Evolutionary conservation across 2,888 invertebrate genomes (phyloP), one percentile per base, ranked within the genome.

Genomic region (Diadromus collaris): DNA sequence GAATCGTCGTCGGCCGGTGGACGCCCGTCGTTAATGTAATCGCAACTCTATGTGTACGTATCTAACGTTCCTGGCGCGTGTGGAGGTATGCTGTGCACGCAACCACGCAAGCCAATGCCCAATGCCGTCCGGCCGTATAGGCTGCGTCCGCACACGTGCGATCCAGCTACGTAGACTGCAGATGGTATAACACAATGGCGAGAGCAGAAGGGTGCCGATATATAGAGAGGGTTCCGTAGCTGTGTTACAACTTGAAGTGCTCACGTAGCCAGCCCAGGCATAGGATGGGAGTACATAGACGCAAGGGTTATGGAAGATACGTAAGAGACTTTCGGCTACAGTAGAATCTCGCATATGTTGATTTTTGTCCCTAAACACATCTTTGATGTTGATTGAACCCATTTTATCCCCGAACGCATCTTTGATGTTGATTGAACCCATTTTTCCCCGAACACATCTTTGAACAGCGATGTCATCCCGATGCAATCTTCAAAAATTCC

Each of bases 181-280:
- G 56, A 67, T 51, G 46, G 54, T 63, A n/a, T n/a, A 56, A 56
- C 54, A 78, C 78, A 68, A 71, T 64, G 56, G 63, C 54, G 48
- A 68, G 58, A 69, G 56, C 54, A 67, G 41, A 69, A 34, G 54
- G 61, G 56, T n/a, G 19, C 6, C 6, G 44, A 41, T 51, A 41
- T 65, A 5, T 10, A 38, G 38, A 5, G 38, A 38, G 38, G 16
- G 38, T 38, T 38, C 5, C 56, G 41, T 79, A 48, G 63, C 63
- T 79, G 65, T 75, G 61, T 67, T 75, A 76, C 64, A 29, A 76
- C 58, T 64, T 51, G 64, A 64, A 76, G 72, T 69, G 64, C 63
- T 44, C 79, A 64, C 72, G 72, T 79, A 64, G 51, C 41, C 48
- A 58, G 63, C 63, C 21, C 29, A 46, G 58, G 21, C 2, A 48